Conservation (phyloP, 2,797 vertebrate species). For the Lepus townsendii region DNA sequence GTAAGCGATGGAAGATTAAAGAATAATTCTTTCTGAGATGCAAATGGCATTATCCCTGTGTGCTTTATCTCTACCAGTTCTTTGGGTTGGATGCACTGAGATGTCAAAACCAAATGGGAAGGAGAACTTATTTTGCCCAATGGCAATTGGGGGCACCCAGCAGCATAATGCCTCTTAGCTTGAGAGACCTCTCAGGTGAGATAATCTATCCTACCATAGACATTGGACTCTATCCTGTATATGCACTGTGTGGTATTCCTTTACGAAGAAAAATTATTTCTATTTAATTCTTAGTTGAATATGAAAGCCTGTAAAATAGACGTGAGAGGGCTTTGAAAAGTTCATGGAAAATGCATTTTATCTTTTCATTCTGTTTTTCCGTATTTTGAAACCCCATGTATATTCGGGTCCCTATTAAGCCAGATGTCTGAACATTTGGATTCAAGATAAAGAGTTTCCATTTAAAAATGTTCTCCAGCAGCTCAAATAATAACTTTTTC, state of each 20-base stretch:
- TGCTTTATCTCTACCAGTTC: background rate
- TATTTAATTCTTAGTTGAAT: constrained; percentile 46
- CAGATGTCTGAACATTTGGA: constrained; percentile 40
- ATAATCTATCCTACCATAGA: constrained; percentile 23
- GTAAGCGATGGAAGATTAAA: background rate
- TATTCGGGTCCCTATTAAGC: constrained; percentile 44
- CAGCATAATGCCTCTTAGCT: background rate
- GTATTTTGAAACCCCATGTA: background rate
- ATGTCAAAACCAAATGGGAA: background rate
- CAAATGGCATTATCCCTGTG: background rate
- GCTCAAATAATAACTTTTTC: constrained; percentile 60
- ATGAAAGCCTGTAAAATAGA: constrained; percentile 53
- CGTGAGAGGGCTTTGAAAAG: too few species aligned
- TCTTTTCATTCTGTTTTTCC: too few species aligned
- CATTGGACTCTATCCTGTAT: background rate
- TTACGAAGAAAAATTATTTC: constrained; percentile 48
- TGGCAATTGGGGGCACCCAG: background rate
- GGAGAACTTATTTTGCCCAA: background rate
- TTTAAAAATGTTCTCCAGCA: constrained; percentile 58
- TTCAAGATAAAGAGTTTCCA: constrained; percentile 56
- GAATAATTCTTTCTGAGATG: constrained; percentile 2
- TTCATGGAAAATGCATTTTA: too few species aligned
- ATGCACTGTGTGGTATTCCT: constrained; percentile 33
- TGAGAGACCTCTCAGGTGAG: constrained; percentile 29
- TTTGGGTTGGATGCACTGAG: background rate